Conservation (phyloP, 2,113 vertebrate species). For the Morphnarchus princeps region DNA sequence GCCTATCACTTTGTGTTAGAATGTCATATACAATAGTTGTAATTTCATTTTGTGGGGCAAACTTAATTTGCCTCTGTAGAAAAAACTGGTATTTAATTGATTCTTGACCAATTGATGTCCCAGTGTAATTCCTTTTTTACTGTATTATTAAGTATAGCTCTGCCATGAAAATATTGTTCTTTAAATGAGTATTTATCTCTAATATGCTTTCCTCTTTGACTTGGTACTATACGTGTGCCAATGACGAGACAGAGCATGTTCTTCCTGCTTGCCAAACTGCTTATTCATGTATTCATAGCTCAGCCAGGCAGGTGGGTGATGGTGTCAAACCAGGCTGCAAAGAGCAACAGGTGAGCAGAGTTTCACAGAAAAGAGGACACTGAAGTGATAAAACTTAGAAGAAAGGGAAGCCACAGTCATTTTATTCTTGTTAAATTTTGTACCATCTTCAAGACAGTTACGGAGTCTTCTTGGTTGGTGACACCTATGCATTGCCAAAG, state of each 20-base stretch:
- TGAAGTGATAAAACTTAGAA: neutral
- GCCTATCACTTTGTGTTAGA: neutral
- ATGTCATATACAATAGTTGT: neutral
- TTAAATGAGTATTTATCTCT: neutral
- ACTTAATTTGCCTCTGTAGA: neutral
- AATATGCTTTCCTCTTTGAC: neutral
- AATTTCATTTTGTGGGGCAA: neutral
- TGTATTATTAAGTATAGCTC: neutral
- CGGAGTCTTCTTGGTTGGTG: neutral
- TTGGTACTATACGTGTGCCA: neutral
- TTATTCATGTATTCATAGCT: neutral
- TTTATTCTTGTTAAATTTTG: neutral
- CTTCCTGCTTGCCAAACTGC: neutral
- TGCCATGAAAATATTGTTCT: neutral
- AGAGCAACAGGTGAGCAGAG: neutral
- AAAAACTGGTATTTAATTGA: neutral
- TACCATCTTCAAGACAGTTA: neutral
- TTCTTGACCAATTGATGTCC: neutral
- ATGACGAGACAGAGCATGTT: neutral
- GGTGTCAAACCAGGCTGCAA: fast-evolving
- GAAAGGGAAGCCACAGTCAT: neutral
- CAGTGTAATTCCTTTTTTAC: neutral
- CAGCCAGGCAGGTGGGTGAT: neutral
- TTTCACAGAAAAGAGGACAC: neutral
- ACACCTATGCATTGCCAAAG: neutral